Percentiles rank a stretch among this genome's conserved stretches.
phyloP scores from a whole-genome alignment of 2,888 invertebrate genomes.

The Leucania comma region DNA sequence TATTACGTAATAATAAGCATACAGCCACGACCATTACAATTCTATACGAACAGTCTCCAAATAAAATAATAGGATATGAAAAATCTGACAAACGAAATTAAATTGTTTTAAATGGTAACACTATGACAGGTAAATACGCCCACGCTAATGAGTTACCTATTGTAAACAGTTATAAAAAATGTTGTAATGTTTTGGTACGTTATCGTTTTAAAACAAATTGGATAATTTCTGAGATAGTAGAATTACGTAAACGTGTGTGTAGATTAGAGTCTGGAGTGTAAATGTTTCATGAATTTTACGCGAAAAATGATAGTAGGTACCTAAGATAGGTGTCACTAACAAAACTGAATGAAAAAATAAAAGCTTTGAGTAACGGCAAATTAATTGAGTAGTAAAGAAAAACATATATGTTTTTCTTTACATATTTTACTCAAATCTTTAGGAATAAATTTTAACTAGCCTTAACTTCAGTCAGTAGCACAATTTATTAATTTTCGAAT shows the following conservation, averaged over 20 bases:
- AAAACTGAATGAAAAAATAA: too few relatives aligned
- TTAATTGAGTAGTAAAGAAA: too few relatives aligned
- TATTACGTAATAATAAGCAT: slow-evolving; percentile 50
- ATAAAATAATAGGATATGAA: slow-evolving; percentile 19
- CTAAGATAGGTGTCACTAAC: too few relatives aligned
- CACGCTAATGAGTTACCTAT: slow-evolving; percentile 8
- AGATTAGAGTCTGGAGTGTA: slow-evolving; percentile 1
- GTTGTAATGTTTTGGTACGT: slow-evolving; percentile 43
- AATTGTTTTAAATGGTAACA: slow-evolving; percentile 29
- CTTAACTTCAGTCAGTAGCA: background rate
- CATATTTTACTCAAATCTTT: too few relatives aligned
- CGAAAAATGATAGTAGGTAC: slow-evolving; percentile 3
- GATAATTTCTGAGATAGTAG: slow-evolving; percentile 43
- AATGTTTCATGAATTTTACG: slow-evolving; percentile 10
- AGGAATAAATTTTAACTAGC: background rate
- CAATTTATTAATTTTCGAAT: slow-evolving; percentile 1
- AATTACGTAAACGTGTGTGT: slow-evolving; percentile 33
- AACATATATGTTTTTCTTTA: too few relatives aligned
- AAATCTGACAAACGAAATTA: slow-evolving; percentile 27
- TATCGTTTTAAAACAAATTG: slow-evolving; percentile 44
- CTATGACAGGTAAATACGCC: slow-evolving; percentile 16
- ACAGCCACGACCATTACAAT: slow-evolving; percentile 29
- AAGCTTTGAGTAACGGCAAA: too few relatives aligned
- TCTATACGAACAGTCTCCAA: slow-evolving; percentile 21
- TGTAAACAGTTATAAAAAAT: slow-evolving; percentile 14